These are phyloP conservation scores for Murina feae DNA, from an alignment of 2,113 vertebrate species.

Conservation along the genomic window DNA sequence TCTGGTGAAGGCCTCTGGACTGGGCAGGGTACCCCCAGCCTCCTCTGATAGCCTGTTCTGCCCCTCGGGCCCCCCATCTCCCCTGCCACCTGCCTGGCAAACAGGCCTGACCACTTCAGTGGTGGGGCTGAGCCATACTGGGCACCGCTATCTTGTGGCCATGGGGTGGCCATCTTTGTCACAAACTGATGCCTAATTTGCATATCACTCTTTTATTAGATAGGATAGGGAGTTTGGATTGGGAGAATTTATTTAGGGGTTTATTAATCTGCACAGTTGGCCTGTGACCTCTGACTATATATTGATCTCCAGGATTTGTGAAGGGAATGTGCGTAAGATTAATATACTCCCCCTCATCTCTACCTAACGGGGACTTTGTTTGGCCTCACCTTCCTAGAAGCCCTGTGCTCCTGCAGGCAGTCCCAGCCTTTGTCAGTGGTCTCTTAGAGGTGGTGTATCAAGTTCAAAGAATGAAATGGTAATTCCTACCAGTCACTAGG, in stretches of 20 bases:
- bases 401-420: neutral
- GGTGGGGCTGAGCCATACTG: too few species aligned
- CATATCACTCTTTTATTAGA: too few species aligned
- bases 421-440: neutral
- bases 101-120: too few species aligned
- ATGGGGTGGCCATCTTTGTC: too few species aligned
- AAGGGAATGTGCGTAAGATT: neutral
- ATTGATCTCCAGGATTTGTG: neutral
- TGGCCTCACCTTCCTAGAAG: neutral
- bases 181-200: too few species aligned
- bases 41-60: too few species aligned
- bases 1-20: too few species aligned
- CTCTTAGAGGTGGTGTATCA: neutral
- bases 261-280: neutral
- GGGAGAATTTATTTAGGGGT: neutral
- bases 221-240: neutral
- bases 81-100: too few species aligned
- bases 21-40: too few species aligned
- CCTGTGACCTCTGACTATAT: neutral
- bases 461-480: neutral
- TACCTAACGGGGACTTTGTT: neutral
- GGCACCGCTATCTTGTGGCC: too few species aligned
- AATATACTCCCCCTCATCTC: neutral
- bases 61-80: too few species aligned
- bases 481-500: neutral